Evolutionary conservation across 2,113 vertebrate species (phyloP).

Genomic region (Patagioenas fasciata): DNA sequence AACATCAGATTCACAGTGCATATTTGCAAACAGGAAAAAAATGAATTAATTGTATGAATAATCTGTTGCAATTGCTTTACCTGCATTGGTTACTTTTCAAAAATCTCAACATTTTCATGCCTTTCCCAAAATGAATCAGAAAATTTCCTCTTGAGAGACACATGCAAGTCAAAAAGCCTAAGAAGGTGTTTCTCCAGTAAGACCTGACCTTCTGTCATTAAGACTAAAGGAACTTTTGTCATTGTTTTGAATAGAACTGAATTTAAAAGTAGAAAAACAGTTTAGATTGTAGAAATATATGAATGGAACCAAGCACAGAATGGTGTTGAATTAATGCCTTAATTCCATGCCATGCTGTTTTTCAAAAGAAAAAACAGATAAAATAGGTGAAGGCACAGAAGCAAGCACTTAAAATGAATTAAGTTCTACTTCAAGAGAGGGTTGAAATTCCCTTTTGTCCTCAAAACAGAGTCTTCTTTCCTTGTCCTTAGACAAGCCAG

Average conservation of each 20-base stretch:
- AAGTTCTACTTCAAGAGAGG: slow-evolving; percentile 14
- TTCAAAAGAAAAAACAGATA: not conserved
- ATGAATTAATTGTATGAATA: not conserved
- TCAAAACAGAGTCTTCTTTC: not conserved
- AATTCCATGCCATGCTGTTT: not conserved
- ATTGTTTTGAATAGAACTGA: not conserved
- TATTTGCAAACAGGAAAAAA: not conserved
- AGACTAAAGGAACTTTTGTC: not conserved
- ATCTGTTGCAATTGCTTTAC: not conserved
- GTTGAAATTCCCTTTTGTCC: slow-evolving; percentile 6
- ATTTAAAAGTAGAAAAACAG: not conserved
- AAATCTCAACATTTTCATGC: not conserved
- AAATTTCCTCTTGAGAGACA: not conserved
- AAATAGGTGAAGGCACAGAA: not conserved
- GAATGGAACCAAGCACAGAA: not conserved
- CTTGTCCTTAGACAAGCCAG: not conserved
- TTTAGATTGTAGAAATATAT: not conserved
- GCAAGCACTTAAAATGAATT: not conserved
- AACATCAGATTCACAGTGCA: not conserved
- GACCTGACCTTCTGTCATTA: not conserved
- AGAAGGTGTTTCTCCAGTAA: not conserved
- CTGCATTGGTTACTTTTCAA: not conserved
- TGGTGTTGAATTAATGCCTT: not conserved
- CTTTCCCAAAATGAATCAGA: not conserved
- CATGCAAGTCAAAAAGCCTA: not conserved